These are phyloP conservation scores for Triplophysa siluroides DNA, from an alignment of 2,113 vertebrate genomes.

Conservation along the genomic window DNA sequence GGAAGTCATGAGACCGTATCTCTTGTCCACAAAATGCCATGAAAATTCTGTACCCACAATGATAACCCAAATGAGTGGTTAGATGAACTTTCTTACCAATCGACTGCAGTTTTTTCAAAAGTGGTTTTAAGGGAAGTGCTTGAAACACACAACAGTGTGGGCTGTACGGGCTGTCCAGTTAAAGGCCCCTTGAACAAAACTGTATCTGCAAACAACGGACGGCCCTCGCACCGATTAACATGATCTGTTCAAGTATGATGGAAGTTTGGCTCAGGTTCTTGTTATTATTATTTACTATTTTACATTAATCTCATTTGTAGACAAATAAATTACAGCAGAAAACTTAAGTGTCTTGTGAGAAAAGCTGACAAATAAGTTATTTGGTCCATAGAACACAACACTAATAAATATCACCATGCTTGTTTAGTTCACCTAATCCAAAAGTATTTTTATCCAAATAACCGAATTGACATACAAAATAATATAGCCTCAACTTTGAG, in stretches of 20 bases:
- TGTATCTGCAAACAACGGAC: background rate
- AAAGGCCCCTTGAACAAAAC: slow-evolving; percentile 28
- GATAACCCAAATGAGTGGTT: slow-evolving; percentile 29
- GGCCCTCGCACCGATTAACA: background rate
- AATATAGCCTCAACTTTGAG: slow-evolving; percentile 37
- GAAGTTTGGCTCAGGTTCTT: slow-evolving; percentile 53
- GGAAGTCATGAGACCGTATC: slow-evolving; percentile 55
- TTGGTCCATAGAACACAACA: slow-evolving; percentile 25
- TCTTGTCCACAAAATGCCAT: slow-evolving; percentile 39
- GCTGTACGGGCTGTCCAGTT: slow-evolving; percentile 19
- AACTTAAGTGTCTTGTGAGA: background rate
- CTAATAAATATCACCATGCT: slow-evolving; percentile 45
- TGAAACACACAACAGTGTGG: slow-evolving; percentile 33
- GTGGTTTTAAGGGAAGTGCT: slow-evolving; percentile 43
- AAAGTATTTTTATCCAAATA: slow-evolving; percentile 17
- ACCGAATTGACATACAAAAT: slow-evolving; percentile 41
- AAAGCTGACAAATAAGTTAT: slow-evolving; percentile 8
- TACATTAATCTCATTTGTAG: slow-evolving; percentile 19
- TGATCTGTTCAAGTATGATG: slow-evolving; percentile 46
- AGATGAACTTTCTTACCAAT: slow-evolving; percentile 30
- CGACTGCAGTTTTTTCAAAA: slow-evolving; percentile 29
- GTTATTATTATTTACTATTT: slow-evolving; percentile 2
- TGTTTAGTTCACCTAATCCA: slow-evolving; percentile 28
- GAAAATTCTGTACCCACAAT: slow-evolving; percentile 34
- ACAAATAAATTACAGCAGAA: slow-evolving; percentile 41